Evolutionary conservation across 2,113 vertebrate species (phyloP).

Genomic region (Oenanthe melanoleuca): DNA sequence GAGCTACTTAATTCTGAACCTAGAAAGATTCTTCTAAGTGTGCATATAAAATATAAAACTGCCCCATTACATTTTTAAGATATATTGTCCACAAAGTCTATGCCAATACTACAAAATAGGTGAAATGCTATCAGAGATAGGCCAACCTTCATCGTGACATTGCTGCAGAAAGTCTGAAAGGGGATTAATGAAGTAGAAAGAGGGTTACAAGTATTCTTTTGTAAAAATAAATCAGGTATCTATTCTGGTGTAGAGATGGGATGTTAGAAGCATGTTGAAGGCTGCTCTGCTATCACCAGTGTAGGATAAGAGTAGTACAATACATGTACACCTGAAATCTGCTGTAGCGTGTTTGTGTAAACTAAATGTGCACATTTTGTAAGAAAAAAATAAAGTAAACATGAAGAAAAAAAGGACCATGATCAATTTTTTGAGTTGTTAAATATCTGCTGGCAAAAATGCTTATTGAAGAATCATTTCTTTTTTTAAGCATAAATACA

Average conservation of each 20-base stretch:
- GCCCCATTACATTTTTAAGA: background rate
- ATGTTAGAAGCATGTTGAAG: conserved; percentile 58
- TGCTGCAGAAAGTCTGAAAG: conserved; percentile 50
- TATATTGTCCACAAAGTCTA: conserved; percentile 21
- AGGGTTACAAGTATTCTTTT: conserved; percentile 54
- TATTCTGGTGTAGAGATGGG: conserved; percentile 81
- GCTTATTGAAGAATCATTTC: background rate
- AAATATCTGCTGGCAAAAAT: background rate
- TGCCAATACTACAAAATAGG: conserved; percentile 34
- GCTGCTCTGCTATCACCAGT: conserved; percentile 81
- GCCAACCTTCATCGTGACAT: conserved; percentile 49
- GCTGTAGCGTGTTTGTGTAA: conserved; percentile 76
- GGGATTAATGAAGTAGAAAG: conserved; percentile 51
- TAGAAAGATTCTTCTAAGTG: background rate
- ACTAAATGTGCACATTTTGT: conserved; percentile 82
- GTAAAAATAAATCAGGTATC: conserved; percentile 78
- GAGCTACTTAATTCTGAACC: background rate
- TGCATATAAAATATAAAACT: background rate
- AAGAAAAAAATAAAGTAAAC: conserved; percentile 68
- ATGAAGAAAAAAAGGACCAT: conserved; percentile 69
- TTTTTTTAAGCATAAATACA: background rate
- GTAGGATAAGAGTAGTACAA: conserved; percentile 81
- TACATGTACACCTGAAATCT: conserved; percentile 80
- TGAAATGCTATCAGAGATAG: conserved; percentile 41
- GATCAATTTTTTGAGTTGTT: background rate